Base-by-base conservation (phyloP, 2,797 vertebrate species). In the Stomatorhinus walkeri region DNA sequence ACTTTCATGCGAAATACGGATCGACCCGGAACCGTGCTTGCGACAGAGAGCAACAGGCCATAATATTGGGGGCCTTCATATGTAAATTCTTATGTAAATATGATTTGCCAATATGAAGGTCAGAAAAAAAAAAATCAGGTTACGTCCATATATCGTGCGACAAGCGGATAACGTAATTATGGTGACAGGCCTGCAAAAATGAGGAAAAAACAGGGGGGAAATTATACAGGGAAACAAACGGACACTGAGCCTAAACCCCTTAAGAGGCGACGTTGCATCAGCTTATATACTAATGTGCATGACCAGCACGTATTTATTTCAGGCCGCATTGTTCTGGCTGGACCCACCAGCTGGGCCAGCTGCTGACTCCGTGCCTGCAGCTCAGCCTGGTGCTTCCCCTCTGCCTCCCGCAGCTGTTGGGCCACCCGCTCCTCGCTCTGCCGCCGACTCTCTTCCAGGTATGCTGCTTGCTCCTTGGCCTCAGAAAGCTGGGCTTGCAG, bases 401-500 rank as follows among this genome's bases (percentile, higher is more conserved):
- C 93, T 83, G 90, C 93, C 87, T 96, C 95, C 85, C 93, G 95
- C 89, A 96, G 95, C 91, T 94, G 95, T 89, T 96, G 95, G 61
- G 97, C 96, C 49, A 96, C 96, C 92, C 92, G 94, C 76, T 94
- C 92, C 88, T 95, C 90, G 51, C 95, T 93, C 85, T 96, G 96
- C 87, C 94, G 94, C 85, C 95, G 91, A 64, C 91, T 94, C 89
- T 97, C 96, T 93, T 96, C 95, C 4, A 96, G 93, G 88, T 94
- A 89, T 85, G 94, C 95, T 14, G 93, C 92, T 16, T 93, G 95
- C 91, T 98, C 96, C 91, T 95, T 96, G 85, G 97, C 96, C 92
- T 97, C 97, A 32, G 93, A 95, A n/a, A 99, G 94, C 48, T 96
- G 95, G 4, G 93, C 92, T 92, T 98, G 97, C 64, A 97, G 93